Percentiles rank a stretch among this genome's conserved stretches.
Evolutionary conservation across 2,888 invertebrate species (phyloP).

Genomic region (Drosophila antonietae): DNA sequence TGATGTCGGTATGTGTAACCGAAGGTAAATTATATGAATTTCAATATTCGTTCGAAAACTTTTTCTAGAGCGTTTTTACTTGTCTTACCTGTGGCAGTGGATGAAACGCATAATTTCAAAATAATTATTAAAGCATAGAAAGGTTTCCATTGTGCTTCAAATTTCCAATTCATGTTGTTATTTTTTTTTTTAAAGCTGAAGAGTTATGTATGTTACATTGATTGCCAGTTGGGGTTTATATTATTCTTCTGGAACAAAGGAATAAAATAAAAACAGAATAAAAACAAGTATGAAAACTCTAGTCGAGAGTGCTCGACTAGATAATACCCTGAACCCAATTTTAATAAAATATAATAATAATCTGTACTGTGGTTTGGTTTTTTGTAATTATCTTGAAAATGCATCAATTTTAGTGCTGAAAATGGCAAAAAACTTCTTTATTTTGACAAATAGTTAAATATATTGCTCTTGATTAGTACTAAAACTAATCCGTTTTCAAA

Average conservation of each 20-base stretch:
- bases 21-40: not conserved
- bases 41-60: not conserved
- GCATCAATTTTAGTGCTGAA: too few relatives aligned
- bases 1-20: not conserved
- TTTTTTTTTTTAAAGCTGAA: not conserved
- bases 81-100: slow-evolving; percentile 35
- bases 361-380: too few relatives aligned
- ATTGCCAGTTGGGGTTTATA: not conserved
- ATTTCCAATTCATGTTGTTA: slow-evolving; percentile 31
- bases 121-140: slow-evolving; percentile 12
- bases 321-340: too few relatives aligned
- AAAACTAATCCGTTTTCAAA: too few relatives aligned
- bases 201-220: not conserved
- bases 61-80: not conserved
- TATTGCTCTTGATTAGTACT: too few relatives aligned
- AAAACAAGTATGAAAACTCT: too few relatives aligned
- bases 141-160: not conserved
- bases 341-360: too few relatives aligned
- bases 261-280: not conserved
- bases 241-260: slow-evolving; percentile 16
- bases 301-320: too few relatives aligned
- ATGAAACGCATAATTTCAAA: slow-evolving; percentile 2
- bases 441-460: too few relatives aligned
- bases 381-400: too few relatives aligned
- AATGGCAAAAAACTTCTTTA: too few relatives aligned